Evolutionary conservation across 2,888 invertebrate genomes (phyloP).

Genomic region (Orchestes rusci): DNA sequence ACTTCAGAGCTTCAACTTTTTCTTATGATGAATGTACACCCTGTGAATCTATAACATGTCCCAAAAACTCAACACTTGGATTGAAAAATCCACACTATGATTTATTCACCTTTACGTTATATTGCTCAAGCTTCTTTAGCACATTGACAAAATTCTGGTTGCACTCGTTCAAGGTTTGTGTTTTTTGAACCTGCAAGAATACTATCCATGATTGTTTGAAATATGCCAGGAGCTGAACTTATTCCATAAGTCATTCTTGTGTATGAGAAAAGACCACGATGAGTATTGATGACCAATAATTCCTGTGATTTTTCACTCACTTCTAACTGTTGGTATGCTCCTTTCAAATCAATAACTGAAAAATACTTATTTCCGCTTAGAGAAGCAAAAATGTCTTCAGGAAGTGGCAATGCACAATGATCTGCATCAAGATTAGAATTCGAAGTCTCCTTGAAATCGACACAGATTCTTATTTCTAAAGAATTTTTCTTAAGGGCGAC

Average conservation of each 20-base stretch:
- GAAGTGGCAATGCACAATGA: conserved; percentile 1
- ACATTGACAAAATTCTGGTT: conserved; percentile 1
- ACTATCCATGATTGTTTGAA: conserved; percentile 1
- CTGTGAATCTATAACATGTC: not conserved
- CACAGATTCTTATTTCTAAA: conserved; percentile 4
- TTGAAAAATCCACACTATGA: not conserved
- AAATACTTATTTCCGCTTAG: conserved; percentile 4
- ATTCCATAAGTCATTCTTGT: conserved; percentile 1
- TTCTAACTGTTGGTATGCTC: conserved; percentile 3
- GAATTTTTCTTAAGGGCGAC: not conserved
- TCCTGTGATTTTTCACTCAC: conserved; percentile 4
- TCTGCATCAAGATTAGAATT: conserved; percentile 5
- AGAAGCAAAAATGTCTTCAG: conserved; percentile 1
- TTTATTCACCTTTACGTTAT: not conserved
- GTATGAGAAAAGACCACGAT: not conserved
- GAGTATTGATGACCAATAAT: not conserved
- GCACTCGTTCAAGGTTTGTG: not conserved
- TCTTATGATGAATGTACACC: not conserved
- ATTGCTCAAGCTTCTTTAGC: not conserved
- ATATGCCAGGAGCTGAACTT: conserved; percentile 3
- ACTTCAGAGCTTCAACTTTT: conserved; percentile 24
- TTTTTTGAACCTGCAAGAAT: not conserved
- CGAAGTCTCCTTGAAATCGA: conserved; percentile 4
- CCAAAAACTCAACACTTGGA: not conserved
- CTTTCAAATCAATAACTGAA: conserved; percentile 3